phyloP scores from a whole-genome alignment of 2,113 vertebrate genomes.

The Thryonomys swinderianus region DNA sequence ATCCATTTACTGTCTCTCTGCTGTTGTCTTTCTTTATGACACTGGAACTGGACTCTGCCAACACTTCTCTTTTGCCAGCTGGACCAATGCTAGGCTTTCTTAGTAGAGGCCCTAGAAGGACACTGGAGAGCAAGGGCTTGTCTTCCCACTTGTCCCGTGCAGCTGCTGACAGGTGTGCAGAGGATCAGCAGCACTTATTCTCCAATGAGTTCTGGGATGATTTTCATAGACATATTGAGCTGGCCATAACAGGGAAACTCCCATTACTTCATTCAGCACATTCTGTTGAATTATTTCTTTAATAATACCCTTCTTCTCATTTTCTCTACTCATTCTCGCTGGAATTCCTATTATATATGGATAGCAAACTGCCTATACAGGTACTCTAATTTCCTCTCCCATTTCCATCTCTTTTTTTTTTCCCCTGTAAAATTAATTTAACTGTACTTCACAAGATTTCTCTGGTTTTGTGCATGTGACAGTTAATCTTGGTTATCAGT shows the following conservation, averaged over 20 bases:
- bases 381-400: background rate
- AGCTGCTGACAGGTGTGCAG: background rate
- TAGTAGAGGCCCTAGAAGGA: background rate
- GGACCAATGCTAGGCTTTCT: background rate
- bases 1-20: background rate
- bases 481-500: background rate
- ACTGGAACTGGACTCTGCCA: background rate
- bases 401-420: background rate
- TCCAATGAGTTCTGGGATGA: background rate
- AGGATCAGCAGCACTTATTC: background rate
- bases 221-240: background rate
- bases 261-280: background rate
- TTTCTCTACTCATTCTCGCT: background rate
- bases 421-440: background rate
- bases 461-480: background rate
- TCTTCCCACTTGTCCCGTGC: background rate
- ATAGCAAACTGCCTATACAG: background rate
- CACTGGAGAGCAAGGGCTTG: background rate
- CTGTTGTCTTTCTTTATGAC: background rate
- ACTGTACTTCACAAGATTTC: background rate
- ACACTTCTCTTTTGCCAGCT: slow-evolving; percentile 2
- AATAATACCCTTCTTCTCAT: background rate
- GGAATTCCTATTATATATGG: background rate
- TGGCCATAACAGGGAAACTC: background rate
- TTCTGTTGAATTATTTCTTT: background rate